Conservation (phyloP, 35 echinoderm and acorn worm genomes). For the Heliocidaris tuberculata region DNA sequence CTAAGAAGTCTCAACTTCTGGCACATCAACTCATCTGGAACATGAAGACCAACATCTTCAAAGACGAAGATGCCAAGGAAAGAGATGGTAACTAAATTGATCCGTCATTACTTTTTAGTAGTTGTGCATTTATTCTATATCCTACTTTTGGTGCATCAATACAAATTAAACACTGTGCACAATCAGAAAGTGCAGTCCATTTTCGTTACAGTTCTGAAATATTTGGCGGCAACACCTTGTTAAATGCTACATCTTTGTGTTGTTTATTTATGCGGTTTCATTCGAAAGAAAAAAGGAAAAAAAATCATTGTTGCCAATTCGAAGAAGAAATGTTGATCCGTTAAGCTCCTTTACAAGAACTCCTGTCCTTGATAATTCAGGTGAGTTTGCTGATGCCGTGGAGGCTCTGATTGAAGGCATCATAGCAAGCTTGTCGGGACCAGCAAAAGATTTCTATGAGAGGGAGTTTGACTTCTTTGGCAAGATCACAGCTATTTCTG, state of each 20-base stretch:
- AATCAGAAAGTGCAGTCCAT: not conserved
- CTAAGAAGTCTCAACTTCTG: slow-evolving; percentile 89
- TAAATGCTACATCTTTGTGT: no score
- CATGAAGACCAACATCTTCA: slow-evolving; percentile 98
- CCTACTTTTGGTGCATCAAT: not conserved
- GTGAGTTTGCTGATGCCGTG: slow-evolving; percentile 93
- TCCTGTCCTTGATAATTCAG: slow-evolving; percentile 20
- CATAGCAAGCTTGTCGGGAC: slow-evolving; percentile 78
- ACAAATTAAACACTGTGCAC: not conserved
- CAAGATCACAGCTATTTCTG: slow-evolving; percentile 98
- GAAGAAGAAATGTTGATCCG: no score
- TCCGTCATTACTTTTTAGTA: not conserved
- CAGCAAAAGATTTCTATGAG: slow-evolving; percentile 94
- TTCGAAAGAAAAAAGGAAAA: no score
- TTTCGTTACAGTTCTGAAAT: not conserved
- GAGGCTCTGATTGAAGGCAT: slow-evolving; percentile 83
- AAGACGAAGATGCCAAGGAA: slow-evolving; percentile 89
- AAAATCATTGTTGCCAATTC: no score
- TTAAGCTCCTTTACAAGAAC: not conserved
- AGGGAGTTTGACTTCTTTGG: slow-evolving; percentile 99
- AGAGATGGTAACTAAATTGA: slow-evolving; percentile 83
- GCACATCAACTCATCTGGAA: slow-evolving; percentile 99
- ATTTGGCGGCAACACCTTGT: no score
- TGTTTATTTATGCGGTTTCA: no score
- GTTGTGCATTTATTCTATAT: not conserved